A percentile compares a stretch with the other conserved stretches of the same genome.
These are phyloP conservation scores for Melanotaenia boesemani DNA, from an alignment of 2,797 vertebrate genomes.

Conservation along the genomic window DNA sequence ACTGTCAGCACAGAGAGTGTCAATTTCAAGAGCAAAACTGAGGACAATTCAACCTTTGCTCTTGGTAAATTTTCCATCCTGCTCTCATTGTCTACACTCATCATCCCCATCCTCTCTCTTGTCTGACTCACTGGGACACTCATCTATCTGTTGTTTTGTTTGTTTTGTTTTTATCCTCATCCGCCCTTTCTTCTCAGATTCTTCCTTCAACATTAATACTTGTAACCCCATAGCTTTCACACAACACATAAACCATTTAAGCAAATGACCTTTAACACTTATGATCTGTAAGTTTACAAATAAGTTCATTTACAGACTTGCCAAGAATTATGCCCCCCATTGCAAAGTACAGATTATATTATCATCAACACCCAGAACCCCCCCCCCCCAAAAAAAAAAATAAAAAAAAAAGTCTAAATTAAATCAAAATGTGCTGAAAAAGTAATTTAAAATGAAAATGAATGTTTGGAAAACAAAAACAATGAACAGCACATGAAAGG, in stretches of 20 bases:
- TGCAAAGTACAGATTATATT: not conserved
- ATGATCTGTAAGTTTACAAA: not conserved
- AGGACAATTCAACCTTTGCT: slow-evolving; percentile 12
- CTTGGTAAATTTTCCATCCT: not conserved
- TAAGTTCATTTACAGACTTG: slow-evolving; percentile 1
- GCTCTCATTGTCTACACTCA: slow-evolving; percentile 6
- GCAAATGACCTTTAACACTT: slow-evolving; percentile 8
- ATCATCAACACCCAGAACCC: not conserved
- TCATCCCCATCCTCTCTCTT: slow-evolving; percentile 6
- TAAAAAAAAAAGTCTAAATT: not conserved
- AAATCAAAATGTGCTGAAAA: slow-evolving; percentile 2
- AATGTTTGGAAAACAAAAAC: not conserved
- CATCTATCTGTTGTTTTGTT: slow-evolving; percentile 4
- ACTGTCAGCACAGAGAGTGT: slow-evolving; percentile 30
- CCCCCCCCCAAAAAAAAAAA: no score
- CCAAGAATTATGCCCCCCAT: not conserved
- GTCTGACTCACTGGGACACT: slow-evolving; percentile 27
- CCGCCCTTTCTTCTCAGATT: slow-evolving; percentile 1
- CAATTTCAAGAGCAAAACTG: slow-evolving; percentile 23
- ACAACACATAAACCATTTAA: not conserved
- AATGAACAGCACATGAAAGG: not conserved
- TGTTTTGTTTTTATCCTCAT: slow-evolving; percentile 15
- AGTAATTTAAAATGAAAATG: not conserved
- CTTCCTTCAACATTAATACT: not conserved
- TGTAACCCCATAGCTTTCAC: not conserved